Evolutionary conservation across 2,888 invertebrate genomes (phyloP), one percentile per base, ranked within the genome.

Genomic region (Caenorhabditis sinica): DNA sequence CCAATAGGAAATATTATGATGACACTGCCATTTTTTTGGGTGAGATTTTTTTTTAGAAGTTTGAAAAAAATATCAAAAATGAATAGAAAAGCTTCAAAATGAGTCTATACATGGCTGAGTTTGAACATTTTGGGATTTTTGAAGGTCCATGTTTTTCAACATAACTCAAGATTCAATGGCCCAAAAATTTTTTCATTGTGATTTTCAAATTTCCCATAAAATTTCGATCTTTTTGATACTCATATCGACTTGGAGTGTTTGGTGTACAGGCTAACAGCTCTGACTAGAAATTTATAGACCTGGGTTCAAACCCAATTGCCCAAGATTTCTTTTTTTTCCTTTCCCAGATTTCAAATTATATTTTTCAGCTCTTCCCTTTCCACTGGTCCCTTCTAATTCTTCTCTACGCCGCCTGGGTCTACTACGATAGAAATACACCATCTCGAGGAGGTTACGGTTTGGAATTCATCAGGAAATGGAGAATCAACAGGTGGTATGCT

Each of bases 401-500:
- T 20, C 51, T 86, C 23, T 89, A 89, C 68, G 17, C 60, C 9
- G 89, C 94, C 2, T 96, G 95, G 95, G 94, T 95, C 92, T 94
- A 95, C 73, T 95, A 94, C 80, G 96, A 96, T 91, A 94, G 94
- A 51, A 94, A 95, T 13, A 94, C 94, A 0, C 94, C 95, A 77
- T 94, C 95, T 74, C 90, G 49, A 66, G 89, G 90, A 20, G 87
- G 84, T 40, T 88, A 89, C 73, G 43, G 77, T n/a, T 73, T 61
- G 15, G 68, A 84, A 63, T 87, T 83, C 85, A 63, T 75, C 9
- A 53, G 77, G 28, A 65, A 82, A 71, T 79, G 84, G 85, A 30
- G 73, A 33, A 94, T 96, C 93, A 96, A 96, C 96, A 91, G 90
- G 53, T 95, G 96, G 92, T 95, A 95, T 93, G 94, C 95, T 30